Conservation (phyloP, 2,113 vertebrate genomes). For the Alligator mississippiensis region DNA sequence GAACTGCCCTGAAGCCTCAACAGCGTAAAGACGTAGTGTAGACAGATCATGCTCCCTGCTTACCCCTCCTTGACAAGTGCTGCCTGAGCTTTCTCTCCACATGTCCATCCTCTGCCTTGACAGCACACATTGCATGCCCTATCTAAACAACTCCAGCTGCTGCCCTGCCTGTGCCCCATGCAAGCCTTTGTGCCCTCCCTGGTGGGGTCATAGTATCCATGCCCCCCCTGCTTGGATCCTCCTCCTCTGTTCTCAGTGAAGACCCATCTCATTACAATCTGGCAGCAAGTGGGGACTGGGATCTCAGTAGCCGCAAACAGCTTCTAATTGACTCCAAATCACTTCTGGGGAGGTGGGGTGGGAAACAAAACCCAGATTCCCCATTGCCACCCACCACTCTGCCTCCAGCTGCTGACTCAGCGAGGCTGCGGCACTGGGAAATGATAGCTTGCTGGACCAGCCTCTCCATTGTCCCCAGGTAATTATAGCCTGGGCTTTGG, state of each 20-base stretch:
- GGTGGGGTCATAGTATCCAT: not conserved
- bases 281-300: not conserved
- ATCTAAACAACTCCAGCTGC: not conserved
- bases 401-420: not conserved
- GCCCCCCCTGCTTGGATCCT: not conserved
- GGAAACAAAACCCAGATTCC: not conserved
- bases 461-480: not conserved
- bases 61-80: no score
- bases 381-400: not conserved
- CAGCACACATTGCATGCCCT: rapidly evolving
- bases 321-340: not conserved
- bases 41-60: no score
- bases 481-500: not conserved
- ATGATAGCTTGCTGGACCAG: not conserved
- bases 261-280: not conserved
- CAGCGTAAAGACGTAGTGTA: no score
- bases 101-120: not conserved
- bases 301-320: not conserved
- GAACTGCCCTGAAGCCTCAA: no score
- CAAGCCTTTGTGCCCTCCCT: not conserved
- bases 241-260: rapidly evolving
- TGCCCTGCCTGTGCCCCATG: rapidly evolving
- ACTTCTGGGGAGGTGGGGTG: not conserved
- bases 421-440: not conserved
- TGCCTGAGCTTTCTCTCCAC: rapidly evolving